A percentile compares a stretch with the other conserved stretches of the same genome.
phyloP scores from a whole-genome alignment of 2,113 vertebrate species.

The Urocynchramus pylzowi region DNA sequence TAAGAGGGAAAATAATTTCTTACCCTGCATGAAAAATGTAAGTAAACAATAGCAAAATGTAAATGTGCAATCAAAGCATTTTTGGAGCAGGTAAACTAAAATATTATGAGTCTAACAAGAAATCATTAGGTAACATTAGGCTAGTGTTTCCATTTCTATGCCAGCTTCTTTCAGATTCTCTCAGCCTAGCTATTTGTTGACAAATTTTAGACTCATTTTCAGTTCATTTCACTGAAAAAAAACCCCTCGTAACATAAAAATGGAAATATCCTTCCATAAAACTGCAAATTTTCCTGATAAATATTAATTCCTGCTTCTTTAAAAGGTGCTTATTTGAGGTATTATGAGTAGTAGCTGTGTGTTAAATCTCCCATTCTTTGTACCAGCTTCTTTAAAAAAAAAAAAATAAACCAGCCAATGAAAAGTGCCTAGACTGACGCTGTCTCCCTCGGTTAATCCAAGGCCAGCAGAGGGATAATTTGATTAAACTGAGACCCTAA shows the following conservation, averaged over 20 bases:
- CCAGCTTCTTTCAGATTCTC: not conserved
- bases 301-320: constrained; percentile 48
- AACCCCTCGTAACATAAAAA: not conserved
- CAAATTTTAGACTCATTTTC: constrained; percentile 5
- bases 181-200: not conserved
- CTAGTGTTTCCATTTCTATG: not conserved
- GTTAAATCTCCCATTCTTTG: constrained; percentile 71
- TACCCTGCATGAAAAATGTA: not conserved
- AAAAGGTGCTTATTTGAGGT: constrained; percentile 43
- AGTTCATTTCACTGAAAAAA: not conserved
- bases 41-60: not conserved
- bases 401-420: constrained; percentile 68
- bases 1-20: not conserved
- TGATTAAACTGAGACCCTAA: constrained; percentile 88
- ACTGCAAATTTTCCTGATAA: constrained; percentile 29
- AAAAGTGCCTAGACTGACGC: constrained; percentile 71
- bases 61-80: not conserved
- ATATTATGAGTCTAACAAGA: not conserved
- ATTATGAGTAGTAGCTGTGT: constrained; percentile 64
- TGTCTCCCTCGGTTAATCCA: constrained; percentile 76
- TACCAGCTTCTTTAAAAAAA: constrained; percentile 62
- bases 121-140: not conserved
- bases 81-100: not conserved
- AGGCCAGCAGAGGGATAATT: constrained; percentile 79
- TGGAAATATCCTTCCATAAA: not conserved